Percentiles rank a stretch among this genome's conserved stretches.
Conservation (phyloP, 64 coral and sea anemone species). For the Hydrozoanthus tunicans region DNA sequence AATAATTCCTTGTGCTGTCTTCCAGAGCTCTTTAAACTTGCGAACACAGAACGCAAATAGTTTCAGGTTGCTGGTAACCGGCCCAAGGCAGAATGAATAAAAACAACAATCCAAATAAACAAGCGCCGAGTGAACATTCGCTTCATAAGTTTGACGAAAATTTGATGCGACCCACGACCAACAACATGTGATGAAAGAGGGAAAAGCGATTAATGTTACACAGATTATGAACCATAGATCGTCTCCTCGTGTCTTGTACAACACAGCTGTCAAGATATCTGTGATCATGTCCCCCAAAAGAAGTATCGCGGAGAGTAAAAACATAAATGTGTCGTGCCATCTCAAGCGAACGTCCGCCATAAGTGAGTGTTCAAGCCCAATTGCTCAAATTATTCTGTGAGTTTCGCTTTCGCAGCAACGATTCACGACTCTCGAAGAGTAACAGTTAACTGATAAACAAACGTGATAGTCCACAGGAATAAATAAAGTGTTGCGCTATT, state of each 20-base stretch:
- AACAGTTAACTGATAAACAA: not conserved
- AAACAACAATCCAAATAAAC: conserved; percentile 29
- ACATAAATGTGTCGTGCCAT: conserved; percentile 46
- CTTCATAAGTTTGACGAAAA: conserved; percentile 44
- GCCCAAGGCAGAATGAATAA: conserved; percentile 43
- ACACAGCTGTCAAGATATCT: conserved; percentile 30
- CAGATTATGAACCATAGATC: conserved; percentile 44
- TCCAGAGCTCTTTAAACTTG: conserved; percentile 53
- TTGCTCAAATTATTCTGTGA: not conserved
- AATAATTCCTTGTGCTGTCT: conserved; percentile 38
- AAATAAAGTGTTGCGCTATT: not conserved
- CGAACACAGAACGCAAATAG: conserved; percentile 39
- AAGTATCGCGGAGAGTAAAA: conserved; percentile 36
- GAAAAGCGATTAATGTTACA: conserved; percentile 34
- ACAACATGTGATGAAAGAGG: conserved; percentile 50
- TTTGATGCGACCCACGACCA: conserved; percentile 49
- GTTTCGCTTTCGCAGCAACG: not conserved
- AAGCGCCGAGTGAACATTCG: conserved; percentile 31
- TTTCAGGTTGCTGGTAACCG: conserved; percentile 40
- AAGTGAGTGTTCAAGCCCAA: not conserved
- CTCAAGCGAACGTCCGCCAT: conserved; percentile 42
- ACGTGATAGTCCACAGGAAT: not conserved
- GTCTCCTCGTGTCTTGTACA: conserved; percentile 25
- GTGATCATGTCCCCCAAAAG: conserved; percentile 40
- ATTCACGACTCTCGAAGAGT: not conserved